Evolutionary conservation across 2,797 vertebrate genomes (phyloP).

Genomic region (Xerus rutilus): DNA sequence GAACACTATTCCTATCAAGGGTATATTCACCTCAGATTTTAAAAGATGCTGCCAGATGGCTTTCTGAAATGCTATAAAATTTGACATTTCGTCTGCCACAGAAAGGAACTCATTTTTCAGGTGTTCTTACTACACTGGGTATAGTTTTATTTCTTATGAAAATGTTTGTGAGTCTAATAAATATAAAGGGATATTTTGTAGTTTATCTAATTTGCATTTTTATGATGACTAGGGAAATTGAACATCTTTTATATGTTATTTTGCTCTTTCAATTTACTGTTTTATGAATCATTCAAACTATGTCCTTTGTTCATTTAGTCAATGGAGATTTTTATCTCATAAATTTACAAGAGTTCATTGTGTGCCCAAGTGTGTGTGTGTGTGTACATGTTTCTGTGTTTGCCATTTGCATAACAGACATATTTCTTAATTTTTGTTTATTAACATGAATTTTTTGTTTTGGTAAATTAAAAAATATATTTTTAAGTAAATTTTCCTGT

Average conservation of each 20-base stretch:
- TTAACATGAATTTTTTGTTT: background rate
- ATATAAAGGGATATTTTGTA: background rate
- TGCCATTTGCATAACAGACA: background rate
- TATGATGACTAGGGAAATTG: background rate
- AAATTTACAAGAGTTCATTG: background rate
- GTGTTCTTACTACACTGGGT: background rate
- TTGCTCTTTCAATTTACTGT: conserved; percentile 1
- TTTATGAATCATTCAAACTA: conserved; percentile 21
- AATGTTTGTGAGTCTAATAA: conserved; percentile 16
- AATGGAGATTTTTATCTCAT: background rate
- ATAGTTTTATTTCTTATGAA: conserved; percentile 4
- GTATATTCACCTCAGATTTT: conserved; percentile 33
- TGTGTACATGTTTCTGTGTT: background rate
- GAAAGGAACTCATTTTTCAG: background rate
- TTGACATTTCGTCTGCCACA: background rate
- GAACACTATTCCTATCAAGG: conserved; percentile 37
- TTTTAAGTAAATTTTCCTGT: background rate
- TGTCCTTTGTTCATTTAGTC: background rate
- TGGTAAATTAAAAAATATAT: background rate
- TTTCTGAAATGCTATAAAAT: conserved; percentile 30
- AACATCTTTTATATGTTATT: conserved; percentile 20
- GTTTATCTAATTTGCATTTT: conserved; percentile 53
- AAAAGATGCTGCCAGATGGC: conserved; percentile 28
- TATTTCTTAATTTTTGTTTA: conserved; percentile 14
- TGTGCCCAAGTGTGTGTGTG: background rate